phyloP scores from a whole-genome alignment of 2,888 invertebrate genomes.

The Shargacucullia verbasci region DNA sequence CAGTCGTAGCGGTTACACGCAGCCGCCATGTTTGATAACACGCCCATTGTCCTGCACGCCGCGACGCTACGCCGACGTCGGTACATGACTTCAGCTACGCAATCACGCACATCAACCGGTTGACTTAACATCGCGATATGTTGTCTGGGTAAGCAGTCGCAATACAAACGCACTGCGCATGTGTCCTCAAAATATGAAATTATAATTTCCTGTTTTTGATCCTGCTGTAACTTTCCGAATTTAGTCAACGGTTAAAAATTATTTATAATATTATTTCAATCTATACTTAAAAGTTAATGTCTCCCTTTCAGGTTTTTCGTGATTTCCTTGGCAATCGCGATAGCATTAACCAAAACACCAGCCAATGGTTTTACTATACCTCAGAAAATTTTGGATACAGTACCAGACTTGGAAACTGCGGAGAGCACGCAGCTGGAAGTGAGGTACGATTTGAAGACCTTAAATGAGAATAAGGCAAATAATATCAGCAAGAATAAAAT shows the following conservation, averaged over 20 bases:
- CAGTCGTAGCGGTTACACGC: slow-evolving; percentile 19
- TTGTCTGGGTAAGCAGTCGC: slow-evolving; percentile 28
- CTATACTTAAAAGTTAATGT: slow-evolving; percentile 26
- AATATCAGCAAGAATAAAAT: slow-evolving; percentile 7
- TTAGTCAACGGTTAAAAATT: too few species aligned
- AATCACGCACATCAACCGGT: slow-evolving; percentile 18
- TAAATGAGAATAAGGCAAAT: slow-evolving; percentile 47
- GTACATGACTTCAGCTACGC: slow-evolving; percentile 19
- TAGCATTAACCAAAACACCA: slow-evolving; percentile 65
- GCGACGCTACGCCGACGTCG: neutral
- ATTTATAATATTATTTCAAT: neutral
- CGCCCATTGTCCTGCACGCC: slow-evolving; percentile 38
- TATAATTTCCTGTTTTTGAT: too few species aligned
- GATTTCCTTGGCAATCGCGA: slow-evolving; percentile 69
- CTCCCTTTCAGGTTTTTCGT: slow-evolving; percentile 76
- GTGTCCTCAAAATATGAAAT: neutral
- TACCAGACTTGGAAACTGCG: slow-evolving; percentile 61
- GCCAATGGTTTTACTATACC: slow-evolving; percentile 68
- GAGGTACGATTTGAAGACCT: slow-evolving; percentile 55
- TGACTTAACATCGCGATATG: slow-evolving; percentile 33
- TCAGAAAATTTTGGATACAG: slow-evolving; percentile 25
- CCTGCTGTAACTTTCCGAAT: too few species aligned
- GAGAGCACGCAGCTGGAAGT: slow-evolving; percentile 66
- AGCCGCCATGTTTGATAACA: slow-evolving; percentile 53
- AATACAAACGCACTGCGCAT: neutral